Percentiles rank a stretch among this genome's conserved stretches.
Evolutionary conservation across 2,113 vertebrate species (phyloP).

Genomic region (Prunella fulvescens): DNA sequence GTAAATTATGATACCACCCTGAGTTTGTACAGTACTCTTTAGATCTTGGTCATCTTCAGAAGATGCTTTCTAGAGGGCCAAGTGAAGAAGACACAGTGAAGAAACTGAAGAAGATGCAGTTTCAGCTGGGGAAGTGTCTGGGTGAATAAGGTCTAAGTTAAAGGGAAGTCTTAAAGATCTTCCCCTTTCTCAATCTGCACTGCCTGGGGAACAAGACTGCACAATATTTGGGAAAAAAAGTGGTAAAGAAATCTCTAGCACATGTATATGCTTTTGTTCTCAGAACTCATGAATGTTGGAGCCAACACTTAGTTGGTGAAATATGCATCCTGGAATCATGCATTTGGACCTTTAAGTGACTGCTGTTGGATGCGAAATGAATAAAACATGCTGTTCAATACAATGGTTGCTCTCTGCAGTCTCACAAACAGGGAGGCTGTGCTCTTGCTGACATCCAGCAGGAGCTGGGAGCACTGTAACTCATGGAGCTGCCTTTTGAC

Average conservation of each 20-base stretch:
- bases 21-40: not conserved
- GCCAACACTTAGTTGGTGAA: not conserved
- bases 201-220: not conserved
- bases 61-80: not conserved
- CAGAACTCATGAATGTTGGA: not conserved
- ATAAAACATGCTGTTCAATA: not conserved
- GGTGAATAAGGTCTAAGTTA: not conserved
- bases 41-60: not conserved
- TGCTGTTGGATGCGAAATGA: not conserved
- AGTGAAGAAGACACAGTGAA: not conserved
- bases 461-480: not conserved
- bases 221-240: not conserved
- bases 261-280: not conserved
- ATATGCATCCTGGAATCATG: not conserved
- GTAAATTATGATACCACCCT: not conserved
- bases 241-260: not conserved
- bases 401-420: not conserved
- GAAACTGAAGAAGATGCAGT: not conserved
- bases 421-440: not conserved
- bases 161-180: not conserved
- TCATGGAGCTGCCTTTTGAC: not conserved
- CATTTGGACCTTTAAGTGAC: not conserved
- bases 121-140: not conserved
- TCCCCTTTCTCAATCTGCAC: not conserved
- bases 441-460: not conserved